phyloP scores from a whole-genome alignment of 2,888 invertebrate genomes.

The Trichogramma evanescens region DNA sequence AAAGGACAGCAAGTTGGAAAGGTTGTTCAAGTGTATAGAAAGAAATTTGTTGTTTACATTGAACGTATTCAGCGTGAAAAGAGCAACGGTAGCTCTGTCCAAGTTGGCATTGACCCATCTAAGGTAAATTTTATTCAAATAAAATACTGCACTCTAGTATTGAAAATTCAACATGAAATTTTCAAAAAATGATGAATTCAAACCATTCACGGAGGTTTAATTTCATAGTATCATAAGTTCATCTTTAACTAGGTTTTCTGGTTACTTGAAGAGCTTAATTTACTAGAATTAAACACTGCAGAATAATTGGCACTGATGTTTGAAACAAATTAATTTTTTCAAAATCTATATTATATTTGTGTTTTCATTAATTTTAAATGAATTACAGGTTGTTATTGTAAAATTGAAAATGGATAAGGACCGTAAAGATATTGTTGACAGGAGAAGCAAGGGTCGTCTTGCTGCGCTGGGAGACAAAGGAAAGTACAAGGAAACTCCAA shows the following conservation, averaged over 20 bases:
- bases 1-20: slow-evolving; percentile 99
- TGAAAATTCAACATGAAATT: neutral
- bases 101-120: slow-evolving; percentile 98
- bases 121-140: slow-evolving; percentile 58
- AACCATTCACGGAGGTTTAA: slow-evolving; percentile 55
- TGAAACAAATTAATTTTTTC: neutral
- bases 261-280: slow-evolving; percentile 34
- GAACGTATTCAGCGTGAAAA: slow-evolving; percentile 99
- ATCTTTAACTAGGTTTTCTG: slow-evolving; percentile 49
- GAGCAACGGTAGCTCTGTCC: slow-evolving; percentile 96
- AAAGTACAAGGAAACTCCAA: slow-evolving; percentile 81
- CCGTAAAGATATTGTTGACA: slow-evolving; percentile 92
- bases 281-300: slow-evolving; percentile 50
- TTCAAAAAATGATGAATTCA: slow-evolving; percentile 53
- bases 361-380: slow-evolving; percentile 30
- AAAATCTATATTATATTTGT: too few species aligned
- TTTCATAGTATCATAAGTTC: slow-evolving; percentile 39
- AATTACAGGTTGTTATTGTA: slow-evolving; percentile 80
- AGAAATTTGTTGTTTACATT: slow-evolving; percentile 97
- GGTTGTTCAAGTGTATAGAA: slow-evolving; percentile 96
- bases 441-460: slow-evolving; percentile 89
- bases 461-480: slow-evolving; percentile 93
- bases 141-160: too few species aligned
- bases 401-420: slow-evolving; percentile 99
- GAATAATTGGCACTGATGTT: slow-evolving; percentile 60